Conservation (phyloP, 2,888 invertebrate genomes). For the Stenchaetothrips biformis region DNA sequence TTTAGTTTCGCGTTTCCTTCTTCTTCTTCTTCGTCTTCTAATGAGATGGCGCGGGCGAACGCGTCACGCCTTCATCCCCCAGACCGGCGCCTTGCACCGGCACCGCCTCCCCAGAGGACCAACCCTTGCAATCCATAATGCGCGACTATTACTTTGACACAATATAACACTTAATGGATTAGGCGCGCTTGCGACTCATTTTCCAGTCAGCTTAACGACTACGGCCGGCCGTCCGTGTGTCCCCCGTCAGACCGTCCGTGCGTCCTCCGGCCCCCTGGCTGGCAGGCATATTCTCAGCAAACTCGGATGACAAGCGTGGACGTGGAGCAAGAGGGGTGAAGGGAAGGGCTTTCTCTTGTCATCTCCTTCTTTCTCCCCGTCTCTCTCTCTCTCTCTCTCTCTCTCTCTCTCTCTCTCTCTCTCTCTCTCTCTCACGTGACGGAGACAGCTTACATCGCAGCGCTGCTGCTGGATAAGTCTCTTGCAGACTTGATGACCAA, state of each 20-base stretch:
- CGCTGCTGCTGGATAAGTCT: background rate
- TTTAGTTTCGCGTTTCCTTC: too few relatives aligned
- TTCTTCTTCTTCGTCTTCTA: too few relatives aligned
- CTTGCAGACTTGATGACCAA: background rate
- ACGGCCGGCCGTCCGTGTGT: background rate
- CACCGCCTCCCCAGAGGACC: background rate
- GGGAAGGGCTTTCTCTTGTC: background rate
- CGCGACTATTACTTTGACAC: conserved; percentile 21
- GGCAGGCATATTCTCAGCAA: background rate
- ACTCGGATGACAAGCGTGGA: conserved; percentile 1
- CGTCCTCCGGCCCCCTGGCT: background rate
- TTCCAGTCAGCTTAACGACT: conserved; percentile 18
- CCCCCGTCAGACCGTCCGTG: background rate
- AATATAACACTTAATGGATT: conserved; percentile 24
- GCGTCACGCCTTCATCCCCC: too few relatives aligned
- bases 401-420: background rate
- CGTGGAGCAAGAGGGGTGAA: background rate
- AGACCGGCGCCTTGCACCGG: too few relatives aligned
- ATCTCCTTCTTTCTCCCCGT: background rate
- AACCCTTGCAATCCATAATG: conserved; percentile 21
- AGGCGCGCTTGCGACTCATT: conserved; percentile 7
- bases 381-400: background rate
- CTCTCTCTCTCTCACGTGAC: background rate
- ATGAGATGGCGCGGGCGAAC: too few relatives aligned
- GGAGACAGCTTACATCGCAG: background rate